Conservation (phyloP, 1,140 invertebrate genomes). For the Drepana arcuata region DNA sequence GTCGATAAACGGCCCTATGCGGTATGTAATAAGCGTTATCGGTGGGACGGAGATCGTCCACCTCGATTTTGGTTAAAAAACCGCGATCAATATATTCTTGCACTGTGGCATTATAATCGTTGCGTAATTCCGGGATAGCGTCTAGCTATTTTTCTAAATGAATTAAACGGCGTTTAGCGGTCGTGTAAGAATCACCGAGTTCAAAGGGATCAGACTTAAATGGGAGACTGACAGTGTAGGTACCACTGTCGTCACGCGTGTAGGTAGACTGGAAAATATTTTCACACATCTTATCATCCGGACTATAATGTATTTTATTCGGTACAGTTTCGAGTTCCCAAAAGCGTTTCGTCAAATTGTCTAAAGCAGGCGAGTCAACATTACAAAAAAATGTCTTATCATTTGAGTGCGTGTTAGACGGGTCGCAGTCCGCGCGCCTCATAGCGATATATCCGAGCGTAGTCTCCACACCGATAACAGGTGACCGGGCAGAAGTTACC, state of each 20-base stretch:
- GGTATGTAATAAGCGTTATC: constrained; percentile 3
- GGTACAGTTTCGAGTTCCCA: no score
- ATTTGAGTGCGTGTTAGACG: no score
- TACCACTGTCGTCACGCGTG: no score
- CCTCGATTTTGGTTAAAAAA: not conserved
- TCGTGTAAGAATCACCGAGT: constrained; percentile 1
- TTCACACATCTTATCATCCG: no score
- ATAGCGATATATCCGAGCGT: not conserved
- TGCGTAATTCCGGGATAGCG: not conserved
- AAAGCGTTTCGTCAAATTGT: no score
- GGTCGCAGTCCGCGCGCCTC: not conserved
- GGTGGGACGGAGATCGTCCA: no score
- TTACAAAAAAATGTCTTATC: no score
- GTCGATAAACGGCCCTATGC: not conserved
- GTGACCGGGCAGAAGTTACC: not conserved
- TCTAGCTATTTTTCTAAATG: constrained; percentile 4
- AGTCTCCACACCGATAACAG: not conserved
- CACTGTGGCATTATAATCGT: constrained; percentile 1
- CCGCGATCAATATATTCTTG: constrained; percentile 1
- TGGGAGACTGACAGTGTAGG: no score
- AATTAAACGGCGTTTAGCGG: constrained; percentile 3
- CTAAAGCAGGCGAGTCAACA: no score
- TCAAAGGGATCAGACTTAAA: no score
- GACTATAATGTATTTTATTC: no score
- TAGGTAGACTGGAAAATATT: no score